phyloP scores from a whole-genome alignment of 1,140 invertebrate species.

The Tigriopus japonicus region DNA sequence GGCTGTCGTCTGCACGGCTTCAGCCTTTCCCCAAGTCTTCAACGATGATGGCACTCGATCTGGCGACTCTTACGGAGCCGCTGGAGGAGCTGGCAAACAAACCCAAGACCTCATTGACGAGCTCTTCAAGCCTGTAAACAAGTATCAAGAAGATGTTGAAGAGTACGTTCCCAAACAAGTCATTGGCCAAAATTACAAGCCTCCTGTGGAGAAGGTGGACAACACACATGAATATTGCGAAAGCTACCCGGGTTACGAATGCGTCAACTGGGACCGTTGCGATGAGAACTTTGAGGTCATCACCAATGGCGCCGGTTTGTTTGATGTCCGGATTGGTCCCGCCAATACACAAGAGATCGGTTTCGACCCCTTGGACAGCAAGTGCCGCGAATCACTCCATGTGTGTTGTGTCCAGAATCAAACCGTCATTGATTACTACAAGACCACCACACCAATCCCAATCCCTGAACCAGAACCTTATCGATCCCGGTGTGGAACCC shows the following conservation, averaged over 20 bases:
- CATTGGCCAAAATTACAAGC: no score
- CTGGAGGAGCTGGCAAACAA: no score
- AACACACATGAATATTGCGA: not conserved
- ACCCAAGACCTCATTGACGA: no score
- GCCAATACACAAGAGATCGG: slow-evolving; percentile 16
- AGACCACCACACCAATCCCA: slow-evolving; percentile 17
- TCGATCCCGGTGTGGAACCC: slow-evolving; percentile 40
- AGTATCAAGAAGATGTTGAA: no score
- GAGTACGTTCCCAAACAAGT: no score
- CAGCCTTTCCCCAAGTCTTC: no score
- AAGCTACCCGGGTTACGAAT: slow-evolving; percentile 16
- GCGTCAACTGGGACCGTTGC: slow-evolving; percentile 44
- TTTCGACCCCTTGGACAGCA: slow-evolving; percentile 11
- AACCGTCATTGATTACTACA: slow-evolving; percentile 2
- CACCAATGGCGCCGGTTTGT: slow-evolving; percentile 46
- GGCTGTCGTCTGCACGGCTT: no score
- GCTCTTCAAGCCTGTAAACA: no score
- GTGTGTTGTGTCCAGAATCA: slow-evolving; percentile 24
- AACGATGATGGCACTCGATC: no score
- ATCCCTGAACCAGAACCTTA: slow-evolving; percentile 19
- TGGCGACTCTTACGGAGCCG: no score
- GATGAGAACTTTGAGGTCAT: slow-evolving; percentile 37
- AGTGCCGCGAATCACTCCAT: slow-evolving; percentile 21
- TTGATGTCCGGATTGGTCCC: slow-evolving; percentile 42
- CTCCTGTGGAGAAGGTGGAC: not conserved